A percentile compares a stretch with the other conserved stretches of the same genome.
Conservation (phyloP, 2,113 vertebrate genomes). For the Chaenogobius annularis region DNA sequence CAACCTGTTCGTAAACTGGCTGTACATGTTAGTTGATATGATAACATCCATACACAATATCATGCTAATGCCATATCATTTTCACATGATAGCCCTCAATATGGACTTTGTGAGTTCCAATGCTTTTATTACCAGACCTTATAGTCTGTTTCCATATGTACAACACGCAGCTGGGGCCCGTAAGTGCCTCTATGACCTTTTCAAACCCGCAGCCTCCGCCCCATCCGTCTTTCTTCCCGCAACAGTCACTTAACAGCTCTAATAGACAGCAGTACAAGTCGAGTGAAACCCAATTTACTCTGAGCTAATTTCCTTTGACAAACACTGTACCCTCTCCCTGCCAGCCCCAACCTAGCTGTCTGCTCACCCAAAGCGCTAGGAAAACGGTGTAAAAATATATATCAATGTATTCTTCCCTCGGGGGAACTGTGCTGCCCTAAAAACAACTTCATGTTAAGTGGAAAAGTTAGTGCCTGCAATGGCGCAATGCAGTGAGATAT, state of each 20-base stretch:
- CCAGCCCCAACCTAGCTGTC: constrained; percentile 15
- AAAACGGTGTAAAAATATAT: constrained; percentile 8
- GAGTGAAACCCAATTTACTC: constrained; percentile 41
- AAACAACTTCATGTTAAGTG: constrained; percentile 7
- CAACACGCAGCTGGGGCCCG: not conserved
- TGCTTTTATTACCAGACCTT: not conserved
- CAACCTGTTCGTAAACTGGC: not conserved
- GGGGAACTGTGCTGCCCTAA: constrained; percentile 8
- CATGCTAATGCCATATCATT: constrained; percentile 1
- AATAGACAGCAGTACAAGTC: constrained; percentile 32
- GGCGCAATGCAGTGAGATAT: not conserved
- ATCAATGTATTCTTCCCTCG: constrained; percentile 1
- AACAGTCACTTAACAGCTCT: constrained; percentile 37
- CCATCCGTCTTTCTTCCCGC: constrained; percentile 17
- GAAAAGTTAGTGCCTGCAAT: not conserved
- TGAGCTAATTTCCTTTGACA: constrained; percentile 46
- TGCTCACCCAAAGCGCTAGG: not conserved
- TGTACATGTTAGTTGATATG: not conserved
- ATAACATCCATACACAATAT: not conserved
- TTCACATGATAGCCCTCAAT: not conserved
- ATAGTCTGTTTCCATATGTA: not conserved
- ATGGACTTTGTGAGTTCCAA: not conserved
- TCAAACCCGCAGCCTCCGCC: constrained; percentile 1
- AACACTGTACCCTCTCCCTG: constrained; percentile 14
- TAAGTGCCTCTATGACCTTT: constrained; percentile 9